Percentiles rank a stretch among this genome's conserved stretches.
Evolutionary conservation across 1,140 invertebrate species (phyloP).

Genomic region (Sweltsa coloradensis): DNA sequence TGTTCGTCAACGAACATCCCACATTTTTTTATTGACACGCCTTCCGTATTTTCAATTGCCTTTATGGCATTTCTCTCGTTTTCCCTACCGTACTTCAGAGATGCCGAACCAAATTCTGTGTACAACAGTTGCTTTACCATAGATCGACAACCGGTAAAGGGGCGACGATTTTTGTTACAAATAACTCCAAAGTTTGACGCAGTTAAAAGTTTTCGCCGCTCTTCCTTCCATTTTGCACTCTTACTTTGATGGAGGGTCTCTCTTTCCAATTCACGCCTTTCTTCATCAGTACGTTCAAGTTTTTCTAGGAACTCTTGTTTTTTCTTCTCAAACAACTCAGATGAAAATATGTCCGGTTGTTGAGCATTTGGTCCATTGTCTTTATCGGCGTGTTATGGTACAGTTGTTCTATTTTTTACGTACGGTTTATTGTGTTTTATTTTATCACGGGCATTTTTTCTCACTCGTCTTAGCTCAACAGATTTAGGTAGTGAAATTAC

Average conservation of each 20-base stretch:
- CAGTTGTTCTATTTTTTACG: background rate
- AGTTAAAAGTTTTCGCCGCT: constrained; percentile 13
- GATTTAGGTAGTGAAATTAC: constrained; percentile 5
- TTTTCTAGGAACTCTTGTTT: background rate
- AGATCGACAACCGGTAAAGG: no score
- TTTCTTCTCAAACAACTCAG: background rate
- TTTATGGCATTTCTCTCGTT: constrained; percentile 9
- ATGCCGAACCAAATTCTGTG: constrained; percentile 3
- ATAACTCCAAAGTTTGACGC: constrained; percentile 23
- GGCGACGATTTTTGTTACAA: no score
- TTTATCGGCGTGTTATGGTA: constrained; percentile 8
- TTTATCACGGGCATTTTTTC: constrained; percentile 4
- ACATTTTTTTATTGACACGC: constrained; percentile 9
- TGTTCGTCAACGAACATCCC: constrained; percentile 16
- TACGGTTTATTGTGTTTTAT: background rate
- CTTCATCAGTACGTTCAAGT: background rate
- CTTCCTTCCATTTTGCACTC: no score
- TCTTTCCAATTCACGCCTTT: no score
- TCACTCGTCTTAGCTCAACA: background rate
- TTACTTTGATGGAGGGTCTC: no score
- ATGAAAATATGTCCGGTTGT: constrained; percentile 13
- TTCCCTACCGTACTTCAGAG: constrained; percentile 9
- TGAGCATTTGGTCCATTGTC: constrained; percentile 18
- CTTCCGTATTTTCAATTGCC: constrained; percentile 3
- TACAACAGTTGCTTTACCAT: constrained; percentile 14